Conservation (phyloP, 2,113 vertebrate genomes). For the Pangasianodon hypophthalmus region DNA sequence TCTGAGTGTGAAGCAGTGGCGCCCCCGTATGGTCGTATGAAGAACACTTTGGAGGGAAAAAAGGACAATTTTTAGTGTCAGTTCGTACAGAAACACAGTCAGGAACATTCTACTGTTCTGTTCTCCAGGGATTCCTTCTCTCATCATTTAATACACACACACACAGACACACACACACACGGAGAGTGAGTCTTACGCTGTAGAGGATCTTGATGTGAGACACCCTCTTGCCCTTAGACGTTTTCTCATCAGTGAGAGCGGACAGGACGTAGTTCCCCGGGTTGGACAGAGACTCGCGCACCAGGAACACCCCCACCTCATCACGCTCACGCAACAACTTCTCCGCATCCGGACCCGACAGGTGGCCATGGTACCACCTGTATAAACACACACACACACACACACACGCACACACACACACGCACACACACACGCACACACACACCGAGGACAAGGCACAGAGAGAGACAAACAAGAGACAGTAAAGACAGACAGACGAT, state of each 20-base stretch:
- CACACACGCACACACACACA: slow-evolving; percentile 24
- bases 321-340: slow-evolving; percentile 81
- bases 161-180: slow-evolving; percentile 2
- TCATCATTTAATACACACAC: slow-evolving; percentile 16
- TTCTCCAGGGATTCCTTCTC: background rate
- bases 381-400: slow-evolving; percentile 7
- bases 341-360: slow-evolving; percentile 88
- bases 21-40: background rate
- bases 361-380: slow-evolving; percentile 95
- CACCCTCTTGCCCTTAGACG: slow-evolving; percentile 72
- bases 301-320: slow-evolving; percentile 86
- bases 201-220: slow-evolving; percentile 95
- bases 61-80: too few species aligned
- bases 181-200: slow-evolving; percentile 73
- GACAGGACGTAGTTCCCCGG: slow-evolving; percentile 95
- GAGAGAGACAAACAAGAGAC: background rate
- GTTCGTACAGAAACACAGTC: background rate
- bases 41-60: background rate
- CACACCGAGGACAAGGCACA: background rate
- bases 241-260: slow-evolving; percentile 80
- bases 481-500: background rate
- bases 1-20: background rate
- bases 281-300: slow-evolving; percentile 94
- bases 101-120: background rate
- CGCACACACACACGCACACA: background rate